Base-by-base conservation (phyloP, 2,113 vertebrate species). In the Saccopteryx leptura region DNA sequence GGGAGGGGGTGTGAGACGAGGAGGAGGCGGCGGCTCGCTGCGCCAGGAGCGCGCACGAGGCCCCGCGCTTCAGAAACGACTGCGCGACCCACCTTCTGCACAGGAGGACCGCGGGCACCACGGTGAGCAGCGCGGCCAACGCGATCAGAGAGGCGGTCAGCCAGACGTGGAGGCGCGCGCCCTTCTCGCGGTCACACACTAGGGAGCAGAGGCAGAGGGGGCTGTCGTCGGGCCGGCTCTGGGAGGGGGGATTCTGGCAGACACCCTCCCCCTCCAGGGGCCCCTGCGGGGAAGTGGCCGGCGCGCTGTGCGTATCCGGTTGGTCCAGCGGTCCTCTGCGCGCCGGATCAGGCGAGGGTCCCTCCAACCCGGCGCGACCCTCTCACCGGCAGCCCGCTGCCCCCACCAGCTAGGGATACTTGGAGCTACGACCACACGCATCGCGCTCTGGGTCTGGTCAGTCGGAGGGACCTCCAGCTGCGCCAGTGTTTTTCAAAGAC, bases 131-230 rank as follows among this genome's bases (percentile, higher is more conserved):
- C 6, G 54, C 2, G 23, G 9, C 84, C 23, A 63, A 46, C 18
- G 54, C 12, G 12, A 17, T 5, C 18, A 92, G 69, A 1, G 21
- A 4, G 0, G 10, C 2, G 4, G 15, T 11, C 54, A 72, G 75
- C 65, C 75, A 46, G 75, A 1, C 6, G 0, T 7, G 63, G 6
- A 9, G 9, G 23, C 0, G 13, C 4, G 4, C 7, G 12, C 3
- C 2, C n/a, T 31, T 9, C 8, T 48, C 23, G 3, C 0, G 4
- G 33, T 17, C 63, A 1, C 91, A 93, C 28, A 7, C 92, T 93
- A 1, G 12, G 54, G 65, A 13, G 24, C 21, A 18, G 23, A n/a
- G 31, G 46, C 7, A 26, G 28, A 4, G 5, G 5, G 52, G 24
- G 5, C 24, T 3, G 12, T 7, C 15, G 23, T 69, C 28, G 52